Evolutionary conservation across 2,113 vertebrate genomes (phyloP), one percentile per base, ranked within the genome.

Genomic region (Osmerus mordax): DNA sequence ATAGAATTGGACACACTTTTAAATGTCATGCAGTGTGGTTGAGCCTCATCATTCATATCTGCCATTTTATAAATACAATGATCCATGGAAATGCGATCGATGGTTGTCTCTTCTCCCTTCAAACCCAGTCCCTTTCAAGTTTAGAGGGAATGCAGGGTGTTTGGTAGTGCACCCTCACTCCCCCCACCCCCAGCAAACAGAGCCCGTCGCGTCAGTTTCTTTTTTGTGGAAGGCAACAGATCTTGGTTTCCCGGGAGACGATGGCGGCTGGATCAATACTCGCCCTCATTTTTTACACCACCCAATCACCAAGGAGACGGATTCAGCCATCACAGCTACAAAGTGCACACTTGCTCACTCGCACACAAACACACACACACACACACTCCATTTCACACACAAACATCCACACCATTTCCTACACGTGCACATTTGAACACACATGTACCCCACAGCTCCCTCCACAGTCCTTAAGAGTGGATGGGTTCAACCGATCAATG

Each of bases 271-370:
- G 70, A 77, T 78, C 70, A 41, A 77, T 81, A 75, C 25, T 52
- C 67, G 25, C 74, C 16, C n/a, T 74, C 18, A 69, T 76, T 76
- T 76, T 70, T 65, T 52, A 41, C 53, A 41, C 19, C 15, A 23
- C 51, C 72, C 78, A 79, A 81, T 81, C 53, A 56, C 71, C 72
- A 78, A 79, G 64, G 54, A 78, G 64, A 79, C 67, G 25, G 70
- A 73, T 58, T 41, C 67, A 65, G 63, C 59, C 54, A 62, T 70
- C 64, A 73, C 71, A 60, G 75, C 72, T 36, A 23, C 21, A 65
- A 19, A 65, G 32, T 65, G 62, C 62, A 19, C 29, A 16, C n/a
- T 56, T 56, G 3, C 18, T 12, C 18, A 65, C 64, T 47, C n/a
- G 18, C 64, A 23, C 64, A 65, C 64, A 47, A 16, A 65, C 12